Percentiles rank a stretch among this genome's conserved stretches.
Evolutionary conservation across 2,797 vertebrate species (phyloP).

Genomic region (Arnoldichthys spilopterus): DNA sequence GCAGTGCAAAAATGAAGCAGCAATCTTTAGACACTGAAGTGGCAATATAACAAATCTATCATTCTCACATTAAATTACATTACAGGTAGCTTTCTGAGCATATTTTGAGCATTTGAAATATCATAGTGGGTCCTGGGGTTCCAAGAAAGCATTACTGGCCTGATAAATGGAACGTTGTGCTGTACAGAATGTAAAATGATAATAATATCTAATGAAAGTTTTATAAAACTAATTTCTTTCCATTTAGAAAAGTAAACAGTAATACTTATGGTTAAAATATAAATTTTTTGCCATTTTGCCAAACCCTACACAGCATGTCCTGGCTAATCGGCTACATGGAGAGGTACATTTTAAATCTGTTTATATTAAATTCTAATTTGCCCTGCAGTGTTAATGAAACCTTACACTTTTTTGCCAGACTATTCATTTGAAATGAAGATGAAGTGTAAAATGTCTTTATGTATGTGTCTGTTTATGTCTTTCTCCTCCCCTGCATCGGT

Average conservation of each 20-base stretch:
- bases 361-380: too few relatives aligned
- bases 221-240: too few relatives aligned
- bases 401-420: neutral
- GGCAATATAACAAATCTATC: neutral
- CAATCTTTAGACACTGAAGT: neutral
- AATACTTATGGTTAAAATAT: too few relatives aligned
- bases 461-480: neutral
- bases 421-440: neutral
- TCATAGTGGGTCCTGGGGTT: too few relatives aligned
- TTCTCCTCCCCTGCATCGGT: constrained; percentile 26
- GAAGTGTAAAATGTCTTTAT: neutral
- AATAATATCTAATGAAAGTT: too few relatives aligned
- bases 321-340: neutral
- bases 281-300: neutral
- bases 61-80: neutral
- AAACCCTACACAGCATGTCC: neutral
- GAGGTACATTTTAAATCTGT: neutral
- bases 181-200: too few relatives aligned
- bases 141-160: too few relatives aligned
- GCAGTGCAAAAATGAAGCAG: neutral
- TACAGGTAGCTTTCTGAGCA: neutral
- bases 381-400: too few relatives aligned
- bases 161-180: too few relatives aligned
- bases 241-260: too few relatives aligned
- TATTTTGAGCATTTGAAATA: too few relatives aligned